Evolutionary conservation across 2,113 vertebrate species (phyloP).

Genomic region (Datnioides undecimradiatus): DNA sequence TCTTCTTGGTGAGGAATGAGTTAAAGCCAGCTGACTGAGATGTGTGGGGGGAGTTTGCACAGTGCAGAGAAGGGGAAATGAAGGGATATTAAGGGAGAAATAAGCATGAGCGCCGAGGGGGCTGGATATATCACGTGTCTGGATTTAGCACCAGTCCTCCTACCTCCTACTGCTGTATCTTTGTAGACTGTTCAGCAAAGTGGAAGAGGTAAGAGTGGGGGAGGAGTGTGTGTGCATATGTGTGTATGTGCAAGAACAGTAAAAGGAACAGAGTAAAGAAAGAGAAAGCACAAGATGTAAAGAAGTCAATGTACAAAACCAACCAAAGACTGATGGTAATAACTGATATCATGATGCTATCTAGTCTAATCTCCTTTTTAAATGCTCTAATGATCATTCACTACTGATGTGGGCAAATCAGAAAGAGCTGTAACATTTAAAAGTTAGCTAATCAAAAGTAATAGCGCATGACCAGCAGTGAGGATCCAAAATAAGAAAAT

Average conservation of each 20-base stretch:
- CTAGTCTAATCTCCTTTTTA: background rate
- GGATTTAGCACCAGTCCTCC: constrained; percentile 70
- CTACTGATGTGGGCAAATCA: background rate
- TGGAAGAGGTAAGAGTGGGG: constrained; percentile 61
- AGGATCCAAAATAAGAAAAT: background rate
- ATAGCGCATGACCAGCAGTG: background rate
- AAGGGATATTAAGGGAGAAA: constrained; percentile 79
- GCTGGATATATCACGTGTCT: constrained; percentile 74
- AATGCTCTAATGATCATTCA: background rate
- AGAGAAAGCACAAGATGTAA: background rate
- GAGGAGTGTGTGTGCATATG: constrained; percentile 38
- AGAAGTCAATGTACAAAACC: no score
- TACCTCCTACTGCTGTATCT: constrained; percentile 68
- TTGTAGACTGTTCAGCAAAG: constrained; percentile 65
- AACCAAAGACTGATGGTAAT: background rate
- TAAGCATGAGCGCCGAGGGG: constrained; percentile 68
- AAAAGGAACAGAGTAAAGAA: constrained; percentile 9
- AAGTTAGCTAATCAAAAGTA: background rate
- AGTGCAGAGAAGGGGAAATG: constrained; percentile 75
- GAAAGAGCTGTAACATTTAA: background rate
- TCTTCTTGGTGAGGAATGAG: constrained; percentile 70
- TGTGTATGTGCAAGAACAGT: constrained; percentile 22
- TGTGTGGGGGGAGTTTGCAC: constrained; percentile 68
- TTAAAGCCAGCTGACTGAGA: constrained; percentile 74
- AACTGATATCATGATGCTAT: background rate